Percentiles rank a stretch among this genome's conserved stretches.
Conservation (phyloP, 1,140 invertebrate genomes). For the Drosophila persimilis region DNA sequence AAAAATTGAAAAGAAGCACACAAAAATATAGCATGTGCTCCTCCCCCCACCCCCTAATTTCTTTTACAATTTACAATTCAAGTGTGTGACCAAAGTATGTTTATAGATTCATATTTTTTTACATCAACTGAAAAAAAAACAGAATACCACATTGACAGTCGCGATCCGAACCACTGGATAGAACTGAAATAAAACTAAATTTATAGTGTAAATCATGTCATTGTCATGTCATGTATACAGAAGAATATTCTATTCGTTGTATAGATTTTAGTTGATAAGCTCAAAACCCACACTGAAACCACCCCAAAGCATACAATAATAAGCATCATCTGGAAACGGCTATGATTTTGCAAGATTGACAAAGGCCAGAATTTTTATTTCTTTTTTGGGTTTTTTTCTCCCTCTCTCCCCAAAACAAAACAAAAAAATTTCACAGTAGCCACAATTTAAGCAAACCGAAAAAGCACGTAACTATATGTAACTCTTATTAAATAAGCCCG, state of each 20-base stretch:
- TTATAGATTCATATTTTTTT: slow-evolving; percentile 46
- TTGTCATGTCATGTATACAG: slow-evolving; percentile 59
- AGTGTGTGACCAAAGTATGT: slow-evolving; percentile 60
- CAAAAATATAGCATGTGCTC: slow-evolving; percentile 41
- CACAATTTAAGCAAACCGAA: slow-evolving; percentile 50
- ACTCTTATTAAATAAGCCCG: slow-evolving; percentile 61
- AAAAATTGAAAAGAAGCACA: slow-evolving; percentile 4
- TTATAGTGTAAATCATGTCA: slow-evolving; percentile 61
- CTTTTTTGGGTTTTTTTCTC: slow-evolving; percentile 46
- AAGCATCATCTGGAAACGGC: slow-evolving; percentile 28
- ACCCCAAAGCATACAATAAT: slow-evolving; percentile 21
- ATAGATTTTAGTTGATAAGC: slow-evolving; percentile 68
- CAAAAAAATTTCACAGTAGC: slow-evolving; percentile 43
- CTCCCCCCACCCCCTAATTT: slow-evolving; percentile 27
- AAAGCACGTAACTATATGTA: slow-evolving; percentile 62
- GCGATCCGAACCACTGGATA: slow-evolving; percentile 25
- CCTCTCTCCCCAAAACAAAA: slow-evolving; percentile 3
- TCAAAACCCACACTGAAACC: slow-evolving; percentile 25
- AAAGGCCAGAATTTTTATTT: slow-evolving; percentile 42
- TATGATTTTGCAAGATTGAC: slow-evolving; percentile 60
- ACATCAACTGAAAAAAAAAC: slow-evolving; percentile 12
- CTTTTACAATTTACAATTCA: slow-evolving; percentile 44
- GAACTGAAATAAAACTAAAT: slow-evolving; percentile 43
- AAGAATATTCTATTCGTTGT: slow-evolving; percentile 51
- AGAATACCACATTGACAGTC: slow-evolving; percentile 21